A percentile compares a stretch with the other conserved stretches of the same genome.
phyloP scores from a whole-genome alignment of 1,140 invertebrate genomes.

The Drosophila paulistorum region DNA sequence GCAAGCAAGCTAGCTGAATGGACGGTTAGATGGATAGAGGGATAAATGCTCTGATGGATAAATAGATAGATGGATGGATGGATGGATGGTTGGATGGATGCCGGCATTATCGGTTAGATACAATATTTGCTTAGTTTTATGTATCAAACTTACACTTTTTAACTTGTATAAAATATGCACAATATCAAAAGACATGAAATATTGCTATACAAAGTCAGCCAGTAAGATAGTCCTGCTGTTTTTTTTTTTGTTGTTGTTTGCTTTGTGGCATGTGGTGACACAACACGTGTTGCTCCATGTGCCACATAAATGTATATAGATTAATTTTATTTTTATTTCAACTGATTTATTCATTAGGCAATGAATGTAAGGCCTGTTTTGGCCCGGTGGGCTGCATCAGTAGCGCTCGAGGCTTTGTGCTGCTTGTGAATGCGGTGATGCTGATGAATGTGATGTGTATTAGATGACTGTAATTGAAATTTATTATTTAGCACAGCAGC shows the following conservation, averaged over 20 bases:
- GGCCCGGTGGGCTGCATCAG: conserved; percentile 1
- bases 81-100: not conserved
- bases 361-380: conserved; percentile 18
- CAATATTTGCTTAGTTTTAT: conserved; percentile 30
- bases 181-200: conserved; percentile 28
- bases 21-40: not conserved
- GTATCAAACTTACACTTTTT: conserved; percentile 20
- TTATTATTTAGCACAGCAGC: conserved; percentile 63
- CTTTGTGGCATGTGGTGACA: conserved; percentile 22
- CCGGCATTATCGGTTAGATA: conserved; percentile 23
- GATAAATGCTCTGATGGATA: not conserved
- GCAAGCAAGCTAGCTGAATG: not conserved
- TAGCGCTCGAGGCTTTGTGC: not conserved
- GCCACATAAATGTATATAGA: conserved; percentile 46
- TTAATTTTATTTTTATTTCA: conserved; percentile 47
- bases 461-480: conserved; percentile 65
- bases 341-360: conserved; percentile 57
- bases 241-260: no score
- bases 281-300: conserved; percentile 51
- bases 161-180: conserved; percentile 25
- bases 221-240: not conserved
- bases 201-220: conserved; percentile 27
- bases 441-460: conserved; percentile 27
- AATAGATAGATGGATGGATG: not conserved
- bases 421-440: no score